Conservation (phyloP, 1,140 invertebrate genomes). For the Anadara kagoshimensis region DNA sequence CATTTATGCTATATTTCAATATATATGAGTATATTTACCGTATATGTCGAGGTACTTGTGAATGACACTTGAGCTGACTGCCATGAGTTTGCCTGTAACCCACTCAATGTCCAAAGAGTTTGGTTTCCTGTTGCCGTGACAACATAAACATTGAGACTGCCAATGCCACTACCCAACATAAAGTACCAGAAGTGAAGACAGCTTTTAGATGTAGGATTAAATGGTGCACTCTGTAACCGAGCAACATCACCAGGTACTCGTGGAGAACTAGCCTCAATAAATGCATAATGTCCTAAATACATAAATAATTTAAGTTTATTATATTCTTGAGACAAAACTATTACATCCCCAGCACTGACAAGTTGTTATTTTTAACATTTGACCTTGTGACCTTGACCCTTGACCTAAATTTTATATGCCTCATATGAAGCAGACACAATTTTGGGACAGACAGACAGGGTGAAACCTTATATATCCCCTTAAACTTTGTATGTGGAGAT, state of each 20-base stretch:
- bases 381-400: no score
- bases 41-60: conserved; percentile 35
- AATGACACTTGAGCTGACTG: conserved; percentile 46
- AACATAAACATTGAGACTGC: conserved; percentile 56
- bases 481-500: no score
- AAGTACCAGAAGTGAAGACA: conserved; percentile 81
- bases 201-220: conserved; percentile 39
- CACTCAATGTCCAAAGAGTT: conserved; percentile 58
- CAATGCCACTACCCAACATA: conserved; percentile 80
- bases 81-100: conserved; percentile 62
- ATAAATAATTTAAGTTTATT: no score
- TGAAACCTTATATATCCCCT: no score
- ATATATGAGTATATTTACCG: conserved; percentile 27
- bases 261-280: conserved; percentile 63
- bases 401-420: no score
- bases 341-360: conserved; percentile 32
- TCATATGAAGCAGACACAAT: no score
- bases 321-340: no score
- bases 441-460: no score
- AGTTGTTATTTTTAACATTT: no score
- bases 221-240: conserved; percentile 60
- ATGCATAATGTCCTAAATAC: conserved; percentile 67
- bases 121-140: conserved; percentile 71
- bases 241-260: conserved; percentile 60
- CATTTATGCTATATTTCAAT: no score